Evolutionary conservation across 2,797 vertebrate genomes (phyloP), one percentile per base, ranked within the genome.

Genomic region (Urocyon cinereoargenteus): DNA sequence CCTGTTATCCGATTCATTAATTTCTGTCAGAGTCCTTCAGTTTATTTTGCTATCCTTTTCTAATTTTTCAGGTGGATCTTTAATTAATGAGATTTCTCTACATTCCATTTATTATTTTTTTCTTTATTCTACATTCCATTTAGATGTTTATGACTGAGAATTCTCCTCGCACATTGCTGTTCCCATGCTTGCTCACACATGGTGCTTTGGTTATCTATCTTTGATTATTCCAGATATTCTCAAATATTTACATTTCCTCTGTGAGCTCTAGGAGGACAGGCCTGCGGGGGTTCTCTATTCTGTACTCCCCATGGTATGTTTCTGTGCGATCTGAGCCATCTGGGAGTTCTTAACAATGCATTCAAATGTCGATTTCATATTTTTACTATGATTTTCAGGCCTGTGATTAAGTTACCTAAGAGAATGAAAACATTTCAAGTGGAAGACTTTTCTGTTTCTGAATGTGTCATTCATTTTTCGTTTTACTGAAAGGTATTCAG

Each of bases 351-450:
- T 90, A 81, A 34, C 22, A 24, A 81, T 85, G 26, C 19, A 88
- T 31, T 77, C 34, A 64, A 87, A 88, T 85, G 53, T 72, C 93
- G 26, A 55, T 68, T 64, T 57, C 15, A 53, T 85, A 64, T 88
- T 81, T 86, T 53, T 53, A 77, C 92, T 93, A 45, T 82, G n/a
- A 64, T 53, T 86, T 96, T 92, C 34, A 73, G 55, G 26, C 15
- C 81, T 72, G 18, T 78, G 55, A 70, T 83, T 55, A 64, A 92
- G 57, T 75, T 51, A 64, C 21, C 7, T 36, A 14, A 57, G 89
- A 53, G 11, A 82, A 24, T 57, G 79, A 55, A 68, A 79, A 68
- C 28, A 78, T 64, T 90, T 40, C 49, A 79, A 40, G 16, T 57
- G 62, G 62, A 55, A 26, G 49, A 24, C 53, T 68, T 68, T 57